phyloP scores from a whole-genome alignment of 2,797 vertebrate species.

The Typhlichthys eigenmanni region DNA sequence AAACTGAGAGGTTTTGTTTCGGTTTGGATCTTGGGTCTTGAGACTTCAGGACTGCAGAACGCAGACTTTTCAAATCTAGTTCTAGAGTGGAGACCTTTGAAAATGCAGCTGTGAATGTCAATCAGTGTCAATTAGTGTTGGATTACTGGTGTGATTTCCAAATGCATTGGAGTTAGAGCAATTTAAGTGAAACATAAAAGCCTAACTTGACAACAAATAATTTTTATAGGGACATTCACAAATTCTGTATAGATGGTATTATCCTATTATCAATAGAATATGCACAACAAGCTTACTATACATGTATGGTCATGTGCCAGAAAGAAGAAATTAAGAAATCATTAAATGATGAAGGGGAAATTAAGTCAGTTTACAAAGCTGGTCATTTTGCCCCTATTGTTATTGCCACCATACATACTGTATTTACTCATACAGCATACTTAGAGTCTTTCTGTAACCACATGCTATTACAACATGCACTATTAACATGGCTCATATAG shows the following conservation, averaged over 20 bases:
- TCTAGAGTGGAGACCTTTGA: too few relatives aligned
- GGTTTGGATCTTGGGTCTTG: too few relatives aligned
- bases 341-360: too few relatives aligned
- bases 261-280: conserved; percentile 20
- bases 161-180: conserved; percentile 32
- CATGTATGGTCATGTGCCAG: neutral
- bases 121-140: conserved; percentile 56
- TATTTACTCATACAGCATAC: neutral
- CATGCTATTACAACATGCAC: neutral
- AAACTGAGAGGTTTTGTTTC: too few relatives aligned
- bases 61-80: too few relatives aligned
- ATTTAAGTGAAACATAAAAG: too few relatives aligned
- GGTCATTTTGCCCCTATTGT: neutral
- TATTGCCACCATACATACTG: neutral
- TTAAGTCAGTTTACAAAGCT: too few relatives aligned
- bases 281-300: neutral
- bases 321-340: neutral
- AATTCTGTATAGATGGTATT: conserved; percentile 24
- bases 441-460: neutral
- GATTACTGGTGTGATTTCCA: conserved; percentile 44
- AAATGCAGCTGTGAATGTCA: conserved; percentile 43
- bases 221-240: conserved; percentile 22
- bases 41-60: too few relatives aligned
- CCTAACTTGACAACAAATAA: conserved; percentile 3
- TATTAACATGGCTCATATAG: conserved; percentile 7